Evolutionary conservation across 1,140 invertebrate species (phyloP), one percentile per base, ranked within the genome.

Genomic region (Drosophila littoralis): DNA sequence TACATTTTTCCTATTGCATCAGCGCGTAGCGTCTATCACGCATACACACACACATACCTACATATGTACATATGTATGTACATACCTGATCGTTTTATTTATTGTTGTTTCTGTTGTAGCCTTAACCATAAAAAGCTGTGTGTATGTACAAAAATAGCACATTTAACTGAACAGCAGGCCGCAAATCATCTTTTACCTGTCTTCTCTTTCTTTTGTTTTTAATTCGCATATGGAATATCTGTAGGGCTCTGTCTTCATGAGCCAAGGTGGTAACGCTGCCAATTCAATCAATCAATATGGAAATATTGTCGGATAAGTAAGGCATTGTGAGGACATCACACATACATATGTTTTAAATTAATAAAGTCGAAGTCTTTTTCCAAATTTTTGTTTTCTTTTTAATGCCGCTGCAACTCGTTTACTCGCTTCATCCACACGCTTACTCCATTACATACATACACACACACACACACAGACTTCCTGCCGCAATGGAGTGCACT

Each of bases 1-100:
- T 86, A 82, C 83, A 78, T 82, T 81, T 69, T 75, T 82, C 65
- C 68, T 86, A 86, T 86, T 86, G 83, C 82, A 86, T 86, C 82
- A 86, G 83, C 79, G 55, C 52, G 17, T 36, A 60, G 48, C 60
- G 64, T 63, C 51, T 73, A 36, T 15, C 45, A 33, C 15, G n/a
- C 17, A 40, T 40, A 46, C n/a, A 65, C 33, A 42, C 1, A 55
- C 5, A 52, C 35, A 42, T 6, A 52, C 38, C 52, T 15, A 51
- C 35, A 22, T 3, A 22, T 2, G 2, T 2, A 17, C 17, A 17
- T 38, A 48, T 15, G 13, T 17, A 12, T 33, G 42, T 10, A 67
- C 50, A 64, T 69, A 81, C 58, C 64, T 63, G 60, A 35, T 79
- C 50, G 67, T 66, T 66, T 54, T 17, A 38, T 54, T 36, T 68